These are phyloP conservation scores for Amia ocellicauda DNA, from an alignment of 2,113 vertebrate genomes.

Conservation along the genomic window DNA sequence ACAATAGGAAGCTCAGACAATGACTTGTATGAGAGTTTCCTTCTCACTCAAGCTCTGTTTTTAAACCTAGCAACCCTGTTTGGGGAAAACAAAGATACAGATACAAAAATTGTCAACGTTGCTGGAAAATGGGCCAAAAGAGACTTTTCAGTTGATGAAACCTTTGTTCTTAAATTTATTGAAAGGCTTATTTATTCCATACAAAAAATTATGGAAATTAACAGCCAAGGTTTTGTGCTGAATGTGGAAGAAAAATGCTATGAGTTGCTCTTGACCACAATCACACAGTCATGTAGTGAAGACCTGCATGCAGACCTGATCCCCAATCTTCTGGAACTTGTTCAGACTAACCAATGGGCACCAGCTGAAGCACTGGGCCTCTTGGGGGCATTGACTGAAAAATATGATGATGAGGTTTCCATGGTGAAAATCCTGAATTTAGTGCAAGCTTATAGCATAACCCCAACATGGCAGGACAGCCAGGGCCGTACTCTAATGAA, in stretches of 20 bases:
- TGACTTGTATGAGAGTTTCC: not conserved
- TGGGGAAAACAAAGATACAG: not conserved
- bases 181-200: slow-evolving; percentile 11
- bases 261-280: slow-evolving; percentile 1
- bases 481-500: too few species aligned
- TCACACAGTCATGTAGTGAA: not conserved
- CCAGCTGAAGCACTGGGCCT: slow-evolving; percentile 13
- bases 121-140: slow-evolving; percentile 10
- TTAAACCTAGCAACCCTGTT: slow-evolving; percentile 16
- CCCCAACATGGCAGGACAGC: too few species aligned
- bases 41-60: slow-evolving; percentile 25
- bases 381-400: slow-evolving; percentile 1
- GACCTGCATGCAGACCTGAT: not conserved
- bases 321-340: slow-evolving; percentile 20
- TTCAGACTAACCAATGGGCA: slow-evolving; percentile 16
- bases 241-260: slow-evolving; percentile 6
- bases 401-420: not conserved
- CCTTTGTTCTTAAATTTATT: slow-evolving; percentile 8
- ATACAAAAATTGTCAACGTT: not conserved
- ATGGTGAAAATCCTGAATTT: too few species aligned
- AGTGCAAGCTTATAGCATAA: too few species aligned
- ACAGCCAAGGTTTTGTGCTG: too few species aligned
- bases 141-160: not conserved
- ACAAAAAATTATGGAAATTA: not conserved
- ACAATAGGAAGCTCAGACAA: slow-evolving; percentile 9